Percentiles rank a stretch among this genome's conserved stretches.
phyloP scores from a whole-genome alignment of 2,888 invertebrate species.

The Megastigmus dorsalis region DNA sequence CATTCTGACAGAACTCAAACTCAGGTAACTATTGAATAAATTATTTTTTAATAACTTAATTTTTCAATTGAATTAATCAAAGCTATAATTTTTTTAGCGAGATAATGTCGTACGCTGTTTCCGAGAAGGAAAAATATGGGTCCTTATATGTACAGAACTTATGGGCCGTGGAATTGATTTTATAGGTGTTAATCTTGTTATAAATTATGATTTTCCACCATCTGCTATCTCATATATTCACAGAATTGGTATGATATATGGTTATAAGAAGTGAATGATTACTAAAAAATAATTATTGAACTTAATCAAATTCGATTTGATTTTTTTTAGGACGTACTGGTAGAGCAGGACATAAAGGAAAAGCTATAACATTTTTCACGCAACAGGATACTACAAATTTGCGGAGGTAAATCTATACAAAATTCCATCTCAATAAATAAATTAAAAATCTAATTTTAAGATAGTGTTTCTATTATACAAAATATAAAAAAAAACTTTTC shows the following conservation, averaged over 20 bases:
- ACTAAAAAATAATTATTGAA: constrained; percentile 2
- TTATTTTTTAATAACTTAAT: too few relatives aligned
- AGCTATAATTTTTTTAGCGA: constrained; percentile 78
- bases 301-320: neutral
- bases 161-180: constrained; percentile 98
- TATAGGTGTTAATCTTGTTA: constrained; percentile 94
- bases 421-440: too few relatives aligned
- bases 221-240: constrained; percentile 93
- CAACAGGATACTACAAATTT: constrained; percentile 90
- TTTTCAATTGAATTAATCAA: constrained; percentile 23
- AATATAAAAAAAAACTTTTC: too few relatives aligned
- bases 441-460: too few relatives aligned
- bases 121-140: constrained; percentile 94
- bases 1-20: constrained; percentile 93
- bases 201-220: constrained; percentile 98
- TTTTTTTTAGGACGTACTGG: constrained; percentile 87
- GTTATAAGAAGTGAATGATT: constrained; percentile 13
- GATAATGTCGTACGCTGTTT: constrained; percentile 94
- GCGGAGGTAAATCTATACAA: constrained; percentile 79
- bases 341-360: constrained; percentile 91
- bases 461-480: neutral
- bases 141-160: constrained; percentile 96
- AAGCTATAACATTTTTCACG: constrained; percentile 96
- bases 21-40: constrained; percentile 77
- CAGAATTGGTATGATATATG: constrained; percentile 78